Conservation (phyloP, 2,797 vertebrate species). For the Myotis vivesi region DNA sequence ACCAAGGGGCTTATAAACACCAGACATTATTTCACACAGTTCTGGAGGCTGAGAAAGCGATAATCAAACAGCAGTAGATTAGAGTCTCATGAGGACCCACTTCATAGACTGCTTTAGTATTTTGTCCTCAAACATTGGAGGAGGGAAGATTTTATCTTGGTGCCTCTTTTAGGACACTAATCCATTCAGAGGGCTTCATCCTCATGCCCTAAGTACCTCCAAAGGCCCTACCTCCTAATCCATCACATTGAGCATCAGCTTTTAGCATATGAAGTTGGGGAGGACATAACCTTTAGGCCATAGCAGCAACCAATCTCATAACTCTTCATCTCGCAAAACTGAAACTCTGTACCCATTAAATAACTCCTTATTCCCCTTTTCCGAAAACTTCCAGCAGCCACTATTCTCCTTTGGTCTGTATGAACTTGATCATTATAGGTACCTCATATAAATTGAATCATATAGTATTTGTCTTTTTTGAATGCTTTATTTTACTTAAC, state of each 20-base stretch:
- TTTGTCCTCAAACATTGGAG: background rate
- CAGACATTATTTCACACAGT: background rate
- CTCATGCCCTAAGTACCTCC: background rate
- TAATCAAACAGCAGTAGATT: background rate
- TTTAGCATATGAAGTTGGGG: background rate
- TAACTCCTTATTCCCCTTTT: background rate
- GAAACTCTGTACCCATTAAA: background rate
- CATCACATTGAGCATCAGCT: background rate
- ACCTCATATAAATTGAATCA: background rate
- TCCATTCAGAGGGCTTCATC: background rate
- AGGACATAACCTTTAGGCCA: background rate
- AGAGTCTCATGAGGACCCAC: background rate
- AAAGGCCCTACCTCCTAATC: background rate
- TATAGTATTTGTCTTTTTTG: background rate
- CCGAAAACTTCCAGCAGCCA: accelerated
- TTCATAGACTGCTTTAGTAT: background rate
- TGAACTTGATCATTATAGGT: background rate
- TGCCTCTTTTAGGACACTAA: background rate
- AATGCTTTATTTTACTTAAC: background rate
- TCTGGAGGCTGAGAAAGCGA: background rate
- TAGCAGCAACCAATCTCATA: background rate
- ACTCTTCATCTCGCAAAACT: background rate
- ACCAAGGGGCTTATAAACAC: background rate
- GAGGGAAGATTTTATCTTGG: too few species aligned
- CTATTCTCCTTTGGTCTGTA: background rate